Percentiles rank a stretch among this genome's conserved stretches.
Conservation (phyloP, 2,888 invertebrate species). For the Muscina levida region DNA sequence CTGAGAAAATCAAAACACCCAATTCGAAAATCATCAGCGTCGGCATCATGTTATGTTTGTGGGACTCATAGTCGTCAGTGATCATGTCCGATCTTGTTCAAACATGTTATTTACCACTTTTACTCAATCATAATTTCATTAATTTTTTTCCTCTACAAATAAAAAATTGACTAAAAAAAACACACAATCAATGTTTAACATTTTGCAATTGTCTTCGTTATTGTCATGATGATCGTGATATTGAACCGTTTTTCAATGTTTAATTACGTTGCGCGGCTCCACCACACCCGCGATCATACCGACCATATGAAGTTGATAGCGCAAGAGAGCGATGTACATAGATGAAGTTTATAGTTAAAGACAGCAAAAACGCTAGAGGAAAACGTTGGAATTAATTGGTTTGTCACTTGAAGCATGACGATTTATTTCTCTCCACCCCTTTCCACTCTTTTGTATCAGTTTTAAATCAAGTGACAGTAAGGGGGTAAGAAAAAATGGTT, state of each 20-base stretch:
- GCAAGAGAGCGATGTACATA: no score
- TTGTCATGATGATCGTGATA: constrained; percentile 36
- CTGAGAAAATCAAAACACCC: constrained; percentile 1
- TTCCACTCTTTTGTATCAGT: background rate
- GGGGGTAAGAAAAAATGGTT: background rate
- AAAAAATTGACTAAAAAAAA: background rate
- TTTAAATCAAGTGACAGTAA: constrained; percentile 34
- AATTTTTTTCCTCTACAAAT: background rate
- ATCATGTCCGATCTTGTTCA: background rate
- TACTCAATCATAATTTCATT: constrained; percentile 17
- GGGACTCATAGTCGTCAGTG: no score
- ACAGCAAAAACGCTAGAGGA: background rate
- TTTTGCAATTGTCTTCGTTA: constrained; percentile 8
- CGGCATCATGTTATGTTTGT: no score
- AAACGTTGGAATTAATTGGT: constrained; percentile 57
- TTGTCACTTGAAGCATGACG: constrained; percentile 59
- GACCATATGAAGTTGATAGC: background rate
- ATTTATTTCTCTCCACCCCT: constrained; percentile 18
- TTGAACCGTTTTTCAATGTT: constrained; percentile 39
- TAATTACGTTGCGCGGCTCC: constrained; percentile 27
- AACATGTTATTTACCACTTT: constrained; percentile 29
- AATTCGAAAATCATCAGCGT: background rate
- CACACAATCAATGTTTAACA: background rate
- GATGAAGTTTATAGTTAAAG: no score
- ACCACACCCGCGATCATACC: background rate